These are phyloP conservation scores for Andrena haemorrhoa DNA, from an alignment of 2,888 invertebrate genomes.

Conservation along the genomic window DNA sequence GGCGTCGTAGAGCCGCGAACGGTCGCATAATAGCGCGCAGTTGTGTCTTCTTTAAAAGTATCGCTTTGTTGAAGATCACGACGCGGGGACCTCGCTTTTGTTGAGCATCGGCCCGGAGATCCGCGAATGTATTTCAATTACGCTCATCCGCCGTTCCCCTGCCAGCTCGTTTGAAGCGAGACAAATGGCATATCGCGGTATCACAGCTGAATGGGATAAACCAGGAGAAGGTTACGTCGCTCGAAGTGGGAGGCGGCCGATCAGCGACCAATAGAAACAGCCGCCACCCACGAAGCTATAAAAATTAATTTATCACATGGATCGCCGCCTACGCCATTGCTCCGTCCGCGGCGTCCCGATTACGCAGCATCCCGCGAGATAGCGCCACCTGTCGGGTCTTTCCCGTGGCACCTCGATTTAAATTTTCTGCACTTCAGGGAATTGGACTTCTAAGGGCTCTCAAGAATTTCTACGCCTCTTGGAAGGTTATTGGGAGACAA, in stretches of 20 bases:
- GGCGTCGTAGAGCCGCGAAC: constrained; percentile 28
- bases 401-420: too few relatives aligned
- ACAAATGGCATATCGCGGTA: constrained; percentile 60
- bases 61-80: constrained; percentile 20
- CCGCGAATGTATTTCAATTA: constrained; percentile 53
- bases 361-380: constrained; percentile 74
- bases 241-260: constrained; percentile 79
- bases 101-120: constrained; percentile 30
- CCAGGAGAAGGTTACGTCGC: constrained; percentile 62
- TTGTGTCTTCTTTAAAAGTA: constrained; percentile 13
- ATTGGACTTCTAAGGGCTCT: not conserved
- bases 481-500: not conserved
- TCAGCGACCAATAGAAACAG: constrained; percentile 79
- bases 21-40: constrained; percentile 25
- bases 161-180: constrained; percentile 46
- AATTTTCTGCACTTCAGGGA: not conserved
- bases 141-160: constrained; percentile 32
- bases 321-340: constrained; percentile 82
- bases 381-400: constrained; percentile 74
- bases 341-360: constrained; percentile 60
- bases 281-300: constrained; percentile 80
- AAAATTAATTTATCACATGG: constrained; percentile 81
- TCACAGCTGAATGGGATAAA: constrained; percentile 64
- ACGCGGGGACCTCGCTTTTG: constrained; percentile 28
- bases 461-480: not conserved